Percentiles rank a stretch among this genome's conserved stretches.
Evolutionary conservation across 1,140 invertebrate genomes (phyloP).

Genomic region (Medauroidea extradentata): DNA sequence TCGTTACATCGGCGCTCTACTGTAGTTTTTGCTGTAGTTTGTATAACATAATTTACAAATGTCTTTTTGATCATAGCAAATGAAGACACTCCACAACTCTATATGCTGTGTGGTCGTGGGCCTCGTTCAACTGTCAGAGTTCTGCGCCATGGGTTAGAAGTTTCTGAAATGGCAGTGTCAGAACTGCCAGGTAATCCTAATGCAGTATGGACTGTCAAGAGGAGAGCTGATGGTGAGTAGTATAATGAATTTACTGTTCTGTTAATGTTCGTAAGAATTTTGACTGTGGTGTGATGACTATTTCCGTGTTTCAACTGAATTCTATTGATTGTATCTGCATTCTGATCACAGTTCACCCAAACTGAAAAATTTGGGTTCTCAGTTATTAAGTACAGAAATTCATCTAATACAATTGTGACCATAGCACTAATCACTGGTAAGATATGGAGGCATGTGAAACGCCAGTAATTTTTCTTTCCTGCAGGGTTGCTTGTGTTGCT

Average conservation of each 20-base stretch:
- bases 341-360: not conserved
- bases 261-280: no score
- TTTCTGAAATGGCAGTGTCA: constrained; percentile 98
- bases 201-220: constrained; percentile 99
- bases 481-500: no score
- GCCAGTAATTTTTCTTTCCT: no score
- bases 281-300: not conserved
- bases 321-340: no score
- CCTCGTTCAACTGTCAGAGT: constrained; percentile 90
- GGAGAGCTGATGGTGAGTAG: constrained; percentile 89
- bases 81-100: constrained; percentile 98
- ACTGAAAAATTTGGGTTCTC: no score
- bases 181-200: constrained; percentile 98
- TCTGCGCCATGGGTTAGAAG: constrained; percentile 92
- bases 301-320: not conserved
- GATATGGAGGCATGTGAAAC: not conserved
- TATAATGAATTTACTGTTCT: constrained; percentile 1
- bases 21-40: no score
- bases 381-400: no score
- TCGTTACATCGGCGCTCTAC: no score
- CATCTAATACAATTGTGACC: not conserved
- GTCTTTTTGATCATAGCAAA: no score
- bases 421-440: not conserved
- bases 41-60: no score
- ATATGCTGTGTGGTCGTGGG: constrained; percentile 92